Percentiles rank a stretch among this genome's conserved stretches.
These are phyloP conservation scores for Brachionus paranguensis DNA, from an alignment of 1,140 invertebrate genomes.

Conservation along the genomic window DNA sequence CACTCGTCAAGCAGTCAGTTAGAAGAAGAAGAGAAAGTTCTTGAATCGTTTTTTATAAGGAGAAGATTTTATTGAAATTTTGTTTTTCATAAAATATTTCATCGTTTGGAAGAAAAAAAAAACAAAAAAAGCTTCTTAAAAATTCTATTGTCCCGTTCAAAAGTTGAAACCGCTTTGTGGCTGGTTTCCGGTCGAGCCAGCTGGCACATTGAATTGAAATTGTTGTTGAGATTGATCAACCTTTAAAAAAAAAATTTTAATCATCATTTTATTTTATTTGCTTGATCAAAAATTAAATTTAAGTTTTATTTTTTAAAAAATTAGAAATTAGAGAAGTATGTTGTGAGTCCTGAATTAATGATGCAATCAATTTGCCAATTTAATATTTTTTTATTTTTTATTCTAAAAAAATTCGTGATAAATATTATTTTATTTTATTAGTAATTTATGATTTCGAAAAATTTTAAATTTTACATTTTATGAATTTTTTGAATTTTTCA, in stretches of 20 bases:
- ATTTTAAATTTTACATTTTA: too few relatives aligned
- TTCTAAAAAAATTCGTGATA: too few relatives aligned
- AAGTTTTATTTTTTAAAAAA: too few relatives aligned
- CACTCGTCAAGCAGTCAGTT: background rate
- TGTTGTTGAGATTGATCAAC: slow-evolving; percentile 7
- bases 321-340: too few relatives aligned
- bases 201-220: slow-evolving; percentile 31
- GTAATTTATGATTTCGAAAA: too few relatives aligned
- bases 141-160: background rate
- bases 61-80: slow-evolving; percentile 25
- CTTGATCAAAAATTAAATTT: background rate
- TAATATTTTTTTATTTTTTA: too few relatives aligned
- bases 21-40: background rate
- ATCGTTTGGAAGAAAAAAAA: background rate
- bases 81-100: slow-evolving; percentile 6
- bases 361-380: too few relatives aligned
- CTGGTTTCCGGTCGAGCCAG: background rate
- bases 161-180: slow-evolving; percentile 34
- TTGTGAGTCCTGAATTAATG: too few relatives aligned
- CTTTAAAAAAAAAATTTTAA: background rate
- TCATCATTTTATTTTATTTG: background rate
- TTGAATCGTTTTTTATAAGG: background rate
- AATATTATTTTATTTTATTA: too few relatives aligned
- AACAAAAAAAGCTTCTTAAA: slow-evolving; percentile 11
- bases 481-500: too few relatives aligned